Evolutionary conservation across 1,140 invertebrate genomes (phyloP), one percentile per base, ranked within the genome.

Genomic region (Drosophila repletoides): DNA sequence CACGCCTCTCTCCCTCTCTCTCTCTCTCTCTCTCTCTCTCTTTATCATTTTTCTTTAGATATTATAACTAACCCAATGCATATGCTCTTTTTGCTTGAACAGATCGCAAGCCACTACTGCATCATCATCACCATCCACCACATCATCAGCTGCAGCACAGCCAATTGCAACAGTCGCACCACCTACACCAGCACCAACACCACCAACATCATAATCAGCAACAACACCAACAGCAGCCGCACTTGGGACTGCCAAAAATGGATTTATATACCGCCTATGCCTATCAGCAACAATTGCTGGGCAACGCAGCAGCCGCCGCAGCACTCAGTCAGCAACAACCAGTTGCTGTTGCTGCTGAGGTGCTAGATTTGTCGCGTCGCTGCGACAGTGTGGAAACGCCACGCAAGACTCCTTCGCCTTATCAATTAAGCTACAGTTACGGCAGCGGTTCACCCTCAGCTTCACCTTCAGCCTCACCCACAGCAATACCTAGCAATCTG

Each of bases 311-410:
- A 17, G 36, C 59, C 12, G 48, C 67, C 1, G 63, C 70, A 28
- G 76, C 77, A n/a, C 63, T 72, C 14, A 83, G 63, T 36, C 77
- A 73, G 21, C 66, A 65, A 34, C 55, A 60, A 12, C 49, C 49
- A 5, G 28, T 45, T 28, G 48, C 64, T 7, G 34, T 53, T 22
- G 52, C 66, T 2, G 71, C 70, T 3, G 88, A 87, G 48, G 90
- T 86, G 5, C 53, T 91, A 41, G 90, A 91, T 73, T 66, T 91
- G 19, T 91, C 90, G 3, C 72, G 77, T 9, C 88, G 83, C 49
- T 89, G 89, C 28, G 88, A 90, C 67, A 88, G 84, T 19, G 81
- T 88, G n/a, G 89, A 90, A 60, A 80, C 84, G 2, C 53, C 87
- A 17, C 58, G 86, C 17, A 90, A 90, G 67, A 89, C 90, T 0